phyloP scores from a whole-genome alignment of 2,797 vertebrate genomes.

The Miichthys miiuy region DNA sequence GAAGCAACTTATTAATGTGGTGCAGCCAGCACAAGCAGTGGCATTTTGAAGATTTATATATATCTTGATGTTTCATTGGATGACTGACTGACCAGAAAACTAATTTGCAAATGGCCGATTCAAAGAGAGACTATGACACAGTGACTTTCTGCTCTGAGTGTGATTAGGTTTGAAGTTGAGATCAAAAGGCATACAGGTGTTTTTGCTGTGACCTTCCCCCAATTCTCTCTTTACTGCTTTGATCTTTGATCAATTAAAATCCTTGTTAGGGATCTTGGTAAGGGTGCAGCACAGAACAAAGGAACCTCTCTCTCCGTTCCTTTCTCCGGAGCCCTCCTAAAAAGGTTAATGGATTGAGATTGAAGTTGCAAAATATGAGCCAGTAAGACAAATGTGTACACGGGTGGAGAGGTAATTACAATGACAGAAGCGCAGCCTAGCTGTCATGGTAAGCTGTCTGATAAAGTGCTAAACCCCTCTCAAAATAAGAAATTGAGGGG shows the following conservation, averaged over 20 bases:
- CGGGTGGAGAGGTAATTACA: conserved; percentile 56
- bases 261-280: conserved; percentile 33
- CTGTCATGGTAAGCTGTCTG: conserved; percentile 51
- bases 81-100: not conserved
- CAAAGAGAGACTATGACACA: conserved; percentile 26
- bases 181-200: conserved; percentile 57
- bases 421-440: conserved; percentile 40
- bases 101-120: conserved; percentile 26
- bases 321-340: conserved; percentile 46
- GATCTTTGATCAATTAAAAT: conserved; percentile 69
- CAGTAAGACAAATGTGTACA: conserved; percentile 45
- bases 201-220: conserved; percentile 48
- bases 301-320: conserved; percentile 8
- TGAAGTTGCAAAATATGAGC: conserved; percentile 58
- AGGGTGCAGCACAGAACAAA: conserved; percentile 55
- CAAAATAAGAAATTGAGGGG: conserved; percentile 47
- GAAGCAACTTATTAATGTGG: not conserved
- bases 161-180: conserved; percentile 57
- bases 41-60: not conserved
- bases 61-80: conserved; percentile 9
- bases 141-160: conserved; percentile 14
- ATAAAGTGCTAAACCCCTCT: conserved; percentile 54
- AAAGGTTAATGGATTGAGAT: conserved; percentile 73
- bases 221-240: conserved; percentile 27
- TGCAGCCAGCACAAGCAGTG: not conserved